Base-by-base conservation (phyloP, 1,140 invertebrate genomes). In the Eumeta japonica region DNA sequence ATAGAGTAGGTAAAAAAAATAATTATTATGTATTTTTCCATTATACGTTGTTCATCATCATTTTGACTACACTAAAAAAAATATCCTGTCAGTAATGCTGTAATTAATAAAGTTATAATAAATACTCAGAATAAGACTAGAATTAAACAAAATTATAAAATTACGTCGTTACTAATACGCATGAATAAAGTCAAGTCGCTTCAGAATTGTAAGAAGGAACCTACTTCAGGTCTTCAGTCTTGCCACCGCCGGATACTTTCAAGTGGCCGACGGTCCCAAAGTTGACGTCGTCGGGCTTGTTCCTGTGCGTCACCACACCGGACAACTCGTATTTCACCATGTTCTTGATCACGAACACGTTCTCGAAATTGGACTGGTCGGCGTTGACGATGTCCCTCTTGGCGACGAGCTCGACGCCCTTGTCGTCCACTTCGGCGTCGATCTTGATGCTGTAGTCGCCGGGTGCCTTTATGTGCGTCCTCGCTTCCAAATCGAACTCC, bases 271-370 rank as follows among this genome's bases (percentile, higher is more conserved):
- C 36, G 10, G 81, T 48, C 28, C 78, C 76, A 34, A 83, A 41
- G 32, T 84, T 76, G 1, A 81, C 45, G 33, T 83, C 78, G 3
- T 79, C 73, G 0, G 72, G 59, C 35, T 76, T 73, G 1, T 77
- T 44, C 16, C 78, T 75, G 46, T 82, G 77, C 0, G 63, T 58
- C 0, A 85, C 61, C 0, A 74, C 70, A n/a, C 81, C 78, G 5
- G 80, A 80, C 0, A 84, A 59, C 46, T 83, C 77, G 41, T 84
- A 81, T 55, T 81, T 84, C 16, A 78, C 80, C 10, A 81, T 76
- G n/a, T 81, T 78, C 4, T 79, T 78, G 1, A 87, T 36, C 17
- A 79, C 76, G 1, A 87, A 30, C 9, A 76, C 77, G 43, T 83
- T 81, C 18, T 77, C 70, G 24, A 82, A 78, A 41, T 85, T 84